Evolutionary conservation across 2,113 vertebrate species (phyloP).

Genomic region (Macroglossus sobrinus): DNA sequence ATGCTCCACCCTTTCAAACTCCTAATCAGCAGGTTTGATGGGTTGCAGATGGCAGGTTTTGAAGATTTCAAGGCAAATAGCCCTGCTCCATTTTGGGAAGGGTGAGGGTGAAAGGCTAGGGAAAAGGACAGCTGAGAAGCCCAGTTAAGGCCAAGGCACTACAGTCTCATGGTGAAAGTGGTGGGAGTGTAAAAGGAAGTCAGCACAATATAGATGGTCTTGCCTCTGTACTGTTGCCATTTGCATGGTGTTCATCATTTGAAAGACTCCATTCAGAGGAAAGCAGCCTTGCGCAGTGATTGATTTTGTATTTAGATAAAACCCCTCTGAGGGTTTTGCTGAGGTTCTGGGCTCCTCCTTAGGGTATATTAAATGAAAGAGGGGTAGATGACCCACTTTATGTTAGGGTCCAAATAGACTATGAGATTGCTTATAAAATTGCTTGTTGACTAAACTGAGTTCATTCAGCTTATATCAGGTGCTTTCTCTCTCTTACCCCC

Average conservation of each 20-base stretch:
- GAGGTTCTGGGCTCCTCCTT: not conserved
- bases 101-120: not conserved
- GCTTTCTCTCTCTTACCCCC: too few relatives aligned
- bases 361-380: not conserved
- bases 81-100: not conserved
- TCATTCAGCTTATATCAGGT: not conserved
- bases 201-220: constrained; percentile 17
- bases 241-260: constrained; percentile 5
- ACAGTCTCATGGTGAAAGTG: not conserved
- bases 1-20: constrained; percentile 52
- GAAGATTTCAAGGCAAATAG: constrained; percentile 7
- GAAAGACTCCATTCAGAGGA: constrained; percentile 43
- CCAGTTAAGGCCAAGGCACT: not conserved
- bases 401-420: not conserved
- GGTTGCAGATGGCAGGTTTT: constrained; percentile 55
- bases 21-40: constrained; percentile 34
- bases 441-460: not conserved
- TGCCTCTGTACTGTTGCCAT: not conserved
- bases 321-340: not conserved
- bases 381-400: not conserved
- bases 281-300: constrained; percentile 50
- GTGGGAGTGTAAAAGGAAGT: constrained; percentile 68
- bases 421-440: not conserved
- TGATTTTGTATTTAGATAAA: constrained; percentile 64
- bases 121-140: not conserved